Evolutionary conservation across 2,797 vertebrate species (phyloP), one percentile per base, ranked within the genome.

Genomic region (Acanthurus leucopareius): DNA sequence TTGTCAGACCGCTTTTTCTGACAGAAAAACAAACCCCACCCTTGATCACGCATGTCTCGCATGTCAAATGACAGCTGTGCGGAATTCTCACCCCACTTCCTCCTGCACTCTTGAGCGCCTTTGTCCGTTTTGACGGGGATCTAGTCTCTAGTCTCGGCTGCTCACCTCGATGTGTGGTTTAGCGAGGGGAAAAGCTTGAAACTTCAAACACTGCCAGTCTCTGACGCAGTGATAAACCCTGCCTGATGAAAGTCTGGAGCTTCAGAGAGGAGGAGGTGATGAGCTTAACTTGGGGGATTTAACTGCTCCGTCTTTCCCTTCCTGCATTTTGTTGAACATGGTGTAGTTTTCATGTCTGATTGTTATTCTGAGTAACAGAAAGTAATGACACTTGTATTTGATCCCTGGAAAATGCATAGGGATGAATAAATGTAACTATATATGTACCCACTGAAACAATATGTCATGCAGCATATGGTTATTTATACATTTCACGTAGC

Each of bases 251-350:
- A 95, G 91, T 83, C 80, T 58, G 10, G 56, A 80, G 81, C 88
- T 92, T 88, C 85, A 87, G 80, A 92, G 88, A 67, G 73, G 86
- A 84, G 61, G 66, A 89, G 82, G 88, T 73, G 77, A 84, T 78
- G 84, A 75, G 93, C 91, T 95, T 94, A 95, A 94, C 91, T 92
- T 90, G 75, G 67, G 58, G 91, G 95, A 93, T 94, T 95, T 93
- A 88, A 60, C 77, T 61, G 77, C 86, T 75, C 77, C 72, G 88
- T 90, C 83, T 88, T 73, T 87, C 48, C 71, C 80, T 85, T 75
- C 74, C 75, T 51, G 82, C 47, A 9, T 89, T 92, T 85, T 90
- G 84, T 89, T 62, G 28, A 90, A 91, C 89, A 79, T 67, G 10
- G 45, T 75, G 73, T 78, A 73, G 87, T 77, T 77, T 65, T 66